Base-by-base conservation (phyloP, 2,797 vertebrate species). In the Anguilla obscura region DNA sequence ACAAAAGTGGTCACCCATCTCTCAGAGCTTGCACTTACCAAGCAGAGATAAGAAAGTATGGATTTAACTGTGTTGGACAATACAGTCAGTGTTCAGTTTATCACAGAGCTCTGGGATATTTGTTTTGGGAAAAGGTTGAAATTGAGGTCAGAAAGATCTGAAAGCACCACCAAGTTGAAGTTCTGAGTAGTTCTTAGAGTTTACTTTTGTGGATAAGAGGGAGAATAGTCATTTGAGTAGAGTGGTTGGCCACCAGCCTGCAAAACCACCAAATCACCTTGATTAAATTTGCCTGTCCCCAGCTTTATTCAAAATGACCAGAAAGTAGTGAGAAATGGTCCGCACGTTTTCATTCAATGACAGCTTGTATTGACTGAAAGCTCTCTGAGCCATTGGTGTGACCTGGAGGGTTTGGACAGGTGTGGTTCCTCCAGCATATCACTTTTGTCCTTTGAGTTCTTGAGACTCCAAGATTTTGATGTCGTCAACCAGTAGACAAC, bases 61-160 rank as follows among this genome's bases (percentile, higher is more conserved):
- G 56, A 45, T 63, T 56, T 40, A 66, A 36, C 84, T 85, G 1
- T 63, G 33, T 12, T 18, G 33, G 56, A 63, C 18, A 7, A 45
- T 60, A 18, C 54, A 45, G 54, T 1, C 58, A 60, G 30, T 21
- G 5, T 10, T 82, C 45, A 40, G 30, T 60, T 85, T n/a, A 63
- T 85, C 33, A 45, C 30, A 21, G 7, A 40, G 16, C 12, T 63
- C 56, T 40, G 33, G 33, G 33, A 85, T 85, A 60, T 85, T 63
- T 85, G 84, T 85, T 85, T 85, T 66, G 16, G 33, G 30, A 7
- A 24, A 24, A 48, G 54, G 58, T 30, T 85, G 56, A 85, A 33
- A 63, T 63, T 58, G 18, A 45, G 56, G 84, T 85, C 21, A 63
- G 84, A 40, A 18, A 40, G 56, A 40, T 85, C 33, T 40, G 84